Evolutionary conservation across 2,797 vertebrate genomes (phyloP).

Genomic region (Dicrostonyx torquatus): DNA sequence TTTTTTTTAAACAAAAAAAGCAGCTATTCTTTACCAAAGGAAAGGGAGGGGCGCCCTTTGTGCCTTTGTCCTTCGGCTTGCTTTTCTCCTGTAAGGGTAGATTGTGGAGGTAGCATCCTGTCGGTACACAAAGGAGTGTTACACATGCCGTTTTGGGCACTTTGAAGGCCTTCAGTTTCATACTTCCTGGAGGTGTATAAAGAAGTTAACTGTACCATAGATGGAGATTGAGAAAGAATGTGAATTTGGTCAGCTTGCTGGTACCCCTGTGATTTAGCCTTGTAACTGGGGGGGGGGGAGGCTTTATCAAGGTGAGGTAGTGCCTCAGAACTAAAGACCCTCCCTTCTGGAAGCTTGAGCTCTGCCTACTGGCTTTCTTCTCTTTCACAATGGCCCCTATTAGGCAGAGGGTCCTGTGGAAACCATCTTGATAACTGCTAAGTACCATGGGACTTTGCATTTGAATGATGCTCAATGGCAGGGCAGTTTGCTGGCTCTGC

Average conservation of each 20-base stretch:
- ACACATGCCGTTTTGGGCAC: constrained; percentile 49
- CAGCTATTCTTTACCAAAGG: not conserved
- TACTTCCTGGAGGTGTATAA: not conserved
- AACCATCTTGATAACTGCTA: not conserved
- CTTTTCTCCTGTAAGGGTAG: not conserved
- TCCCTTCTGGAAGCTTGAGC: not conserved
- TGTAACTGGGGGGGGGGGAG: no score
- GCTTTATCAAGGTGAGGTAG: not conserved
- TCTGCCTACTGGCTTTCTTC: not conserved
- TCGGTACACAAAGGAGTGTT: not conserved
- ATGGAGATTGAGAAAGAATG: not conserved
- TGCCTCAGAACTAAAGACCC: rapidly evolving
- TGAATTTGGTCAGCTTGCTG: not conserved
- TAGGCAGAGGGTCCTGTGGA: not conserved
- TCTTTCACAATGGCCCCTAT: not conserved
- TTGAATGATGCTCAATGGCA: not conserved
- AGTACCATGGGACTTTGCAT: not conserved
- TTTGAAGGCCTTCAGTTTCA: not conserved
- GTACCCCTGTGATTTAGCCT: not conserved
- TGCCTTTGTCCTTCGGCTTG: not conserved
- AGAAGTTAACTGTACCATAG: not conserved
- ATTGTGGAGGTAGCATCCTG: not conserved
- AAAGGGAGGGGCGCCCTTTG: not conserved
- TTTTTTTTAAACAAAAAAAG: not conserved
- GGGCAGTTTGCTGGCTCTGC: constrained; percentile 10